A percentile compares a stretch with the other conserved stretches of the same genome.
These are phyloP conservation scores for Onthophagus taurus DNA, from an alignment of 1,140 invertebrate genomes.

Conservation along the genomic window DNA sequence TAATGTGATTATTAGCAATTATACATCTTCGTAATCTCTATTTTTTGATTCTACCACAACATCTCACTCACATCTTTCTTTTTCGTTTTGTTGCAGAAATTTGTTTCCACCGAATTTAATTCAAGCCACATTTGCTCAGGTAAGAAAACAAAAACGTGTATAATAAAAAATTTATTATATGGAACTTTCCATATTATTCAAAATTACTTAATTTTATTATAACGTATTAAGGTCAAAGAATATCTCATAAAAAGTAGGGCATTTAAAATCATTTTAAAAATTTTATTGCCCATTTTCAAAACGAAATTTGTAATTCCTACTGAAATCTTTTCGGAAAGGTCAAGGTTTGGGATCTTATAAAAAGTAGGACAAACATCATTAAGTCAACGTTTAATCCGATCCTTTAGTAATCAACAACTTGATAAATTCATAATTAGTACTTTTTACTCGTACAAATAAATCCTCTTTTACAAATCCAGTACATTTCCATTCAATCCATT, in stretches of 20 bases:
- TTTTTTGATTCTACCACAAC: background rate
- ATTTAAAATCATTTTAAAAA: background rate
- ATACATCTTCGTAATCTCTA: too few relatives aligned
- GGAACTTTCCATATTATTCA: background rate
- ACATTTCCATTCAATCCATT: too few relatives aligned
- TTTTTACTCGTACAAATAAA: too few relatives aligned
- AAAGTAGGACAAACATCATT: too few relatives aligned
- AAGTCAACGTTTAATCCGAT: too few relatives aligned
- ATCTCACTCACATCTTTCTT: conserved; percentile 33
- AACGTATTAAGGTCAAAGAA: background rate
- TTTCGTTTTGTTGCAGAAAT: too few relatives aligned
- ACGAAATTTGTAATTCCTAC: background rate
- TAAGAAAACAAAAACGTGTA: conserved; percentile 31
- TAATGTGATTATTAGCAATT: too few relatives aligned
- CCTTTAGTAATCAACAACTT: too few relatives aligned
- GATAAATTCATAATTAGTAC: too few relatives aligned
- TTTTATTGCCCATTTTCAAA: background rate
- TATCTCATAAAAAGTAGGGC: background rate
- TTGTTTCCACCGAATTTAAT: conserved; percentile 87
- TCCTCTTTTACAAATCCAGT: too few relatives aligned
- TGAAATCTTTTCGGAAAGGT: too few relatives aligned
- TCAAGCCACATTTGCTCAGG: conserved; percentile 68
- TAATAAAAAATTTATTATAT: background rate
- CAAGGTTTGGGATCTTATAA: too few relatives aligned
- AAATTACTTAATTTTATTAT: background rate